Conservation (phyloP, 2,113 vertebrate genomes). For the Cichladusa arquata region DNA sequence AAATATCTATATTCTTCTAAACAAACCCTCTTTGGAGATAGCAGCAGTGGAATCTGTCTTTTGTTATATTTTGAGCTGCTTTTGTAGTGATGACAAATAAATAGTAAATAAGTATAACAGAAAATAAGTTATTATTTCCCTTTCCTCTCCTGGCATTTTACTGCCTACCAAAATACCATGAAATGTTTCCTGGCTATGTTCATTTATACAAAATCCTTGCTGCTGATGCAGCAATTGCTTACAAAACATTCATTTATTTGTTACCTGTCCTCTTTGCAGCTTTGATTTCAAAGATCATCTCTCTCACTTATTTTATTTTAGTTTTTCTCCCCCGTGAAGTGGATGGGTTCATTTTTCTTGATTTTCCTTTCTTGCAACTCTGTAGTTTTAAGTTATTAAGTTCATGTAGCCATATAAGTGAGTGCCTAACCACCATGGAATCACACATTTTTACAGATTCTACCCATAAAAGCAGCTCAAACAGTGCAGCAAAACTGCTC, state of each 20-base stretch:
- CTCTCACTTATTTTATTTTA: not conserved
- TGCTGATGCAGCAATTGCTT: not conserved
- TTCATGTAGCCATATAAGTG: not conserved
- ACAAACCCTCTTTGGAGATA: not conserved
- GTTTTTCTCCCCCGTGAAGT: not conserved
- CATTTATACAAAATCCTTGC: not conserved
- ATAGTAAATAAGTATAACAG: not conserved
- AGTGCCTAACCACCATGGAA: not conserved
- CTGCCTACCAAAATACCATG: not conserved
- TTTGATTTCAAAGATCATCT: not conserved
- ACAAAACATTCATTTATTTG: not conserved
- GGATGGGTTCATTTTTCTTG: not conserved
- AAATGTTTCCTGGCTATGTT: not conserved
- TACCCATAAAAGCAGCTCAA: conserved; percentile 18
- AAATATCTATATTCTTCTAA: not conserved
- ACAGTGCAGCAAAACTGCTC: conserved; percentile 16
- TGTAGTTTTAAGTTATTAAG: conserved; percentile 7
- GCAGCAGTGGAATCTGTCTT: not conserved
- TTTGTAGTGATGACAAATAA: not conserved
- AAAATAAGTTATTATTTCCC: not conserved
- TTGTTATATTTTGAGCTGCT: not conserved
- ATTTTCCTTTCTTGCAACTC: not conserved
- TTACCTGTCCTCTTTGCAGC: not conserved
- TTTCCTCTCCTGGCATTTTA: not conserved
- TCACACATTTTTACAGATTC: not conserved